A percentile compares a stretch with the other conserved stretches of the same genome.
Conservation (phyloP, 2,797 vertebrate species). For the Hypotaenidia philippensis region DNA sequence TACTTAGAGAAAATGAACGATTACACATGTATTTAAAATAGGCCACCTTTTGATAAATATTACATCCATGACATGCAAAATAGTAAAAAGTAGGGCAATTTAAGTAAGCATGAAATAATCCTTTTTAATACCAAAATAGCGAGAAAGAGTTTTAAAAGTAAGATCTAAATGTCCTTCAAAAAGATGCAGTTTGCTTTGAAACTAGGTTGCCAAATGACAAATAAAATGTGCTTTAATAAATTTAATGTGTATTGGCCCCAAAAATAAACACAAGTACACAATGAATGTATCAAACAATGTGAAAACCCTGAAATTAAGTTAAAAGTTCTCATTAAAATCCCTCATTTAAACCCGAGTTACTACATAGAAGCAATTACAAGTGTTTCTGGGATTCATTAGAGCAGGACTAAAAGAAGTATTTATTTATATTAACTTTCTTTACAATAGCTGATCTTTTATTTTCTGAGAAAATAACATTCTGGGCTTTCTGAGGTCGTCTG, state of each 20-base stretch:
- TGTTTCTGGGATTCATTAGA: neutral
- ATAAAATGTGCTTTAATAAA: neutral
- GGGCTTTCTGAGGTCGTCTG: neutral
- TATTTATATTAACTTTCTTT: neutral
- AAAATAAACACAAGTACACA: neutral
- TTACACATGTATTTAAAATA: neutral
- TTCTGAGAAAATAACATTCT: neutral
- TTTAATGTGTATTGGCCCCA: neutral
- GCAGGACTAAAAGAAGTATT: neutral
- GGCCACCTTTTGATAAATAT: conserved; percentile 43
- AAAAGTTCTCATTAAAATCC: neutral
- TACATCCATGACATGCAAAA: conserved; percentile 48
- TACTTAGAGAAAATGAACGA: neutral
- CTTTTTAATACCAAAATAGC: neutral
- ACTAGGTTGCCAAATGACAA: neutral
- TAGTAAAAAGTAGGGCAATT: neutral
- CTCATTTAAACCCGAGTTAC: neutral
- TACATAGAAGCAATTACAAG: neutral
- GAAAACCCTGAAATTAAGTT: neutral
- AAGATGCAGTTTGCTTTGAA: neutral
- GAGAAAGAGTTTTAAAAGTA: neutral
- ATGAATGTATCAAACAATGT: neutral
- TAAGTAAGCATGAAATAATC: conserved; percentile 40
- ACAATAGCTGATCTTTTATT: neutral
- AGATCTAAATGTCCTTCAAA: conserved; percentile 33